Base-by-base conservation (phyloP, 2,113 vertebrate genomes). In the Oenanthe melanoleuca region DNA sequence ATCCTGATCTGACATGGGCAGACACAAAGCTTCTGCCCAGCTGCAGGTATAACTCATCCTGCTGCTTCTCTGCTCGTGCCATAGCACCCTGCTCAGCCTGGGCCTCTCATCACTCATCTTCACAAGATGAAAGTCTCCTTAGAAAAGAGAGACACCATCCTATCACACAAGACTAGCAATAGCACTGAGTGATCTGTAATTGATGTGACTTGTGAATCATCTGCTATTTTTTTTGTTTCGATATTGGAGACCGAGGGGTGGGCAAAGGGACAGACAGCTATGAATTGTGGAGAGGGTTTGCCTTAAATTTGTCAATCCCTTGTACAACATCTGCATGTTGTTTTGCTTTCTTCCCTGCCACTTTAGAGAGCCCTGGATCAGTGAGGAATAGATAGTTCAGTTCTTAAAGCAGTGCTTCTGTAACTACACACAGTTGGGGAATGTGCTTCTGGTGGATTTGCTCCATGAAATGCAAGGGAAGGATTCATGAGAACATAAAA, bases 401-500 rank as follows among this genome's bases (percentile, higher is more conserved):
- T 75, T 89, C 88, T 47, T 80, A 97, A 95, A 97, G 80, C 80
- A 71, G 65, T 5, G 60, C 92, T 96, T 96, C 89, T 81, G 94
- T 96, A 93, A 92, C 92, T 87, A 25, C 67, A 88, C 80, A 59
- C 69, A 80, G 96, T 95, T 93, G 94, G 93, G 95, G 91, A 91
- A 94, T 71, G 91, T 93, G 93, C 95, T 97, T 96, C 96, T 94
- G 92, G 93, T 89, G 93, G 94, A 98, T 96, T 96, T 94, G 81
- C 97, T 97, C 96, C 93, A 42, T 94, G 92, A 97, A 96, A 97
- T 65, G 92, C 89, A 23, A 78, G 89, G 89, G 80, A 95, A 63
- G 80, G 97, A 97, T 97, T 96, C 96, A 94, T 82, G 93, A 96
- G 95, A 97, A 97, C 96, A 89, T 97, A 97, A 97, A 98, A 97